phyloP scores from a whole-genome alignment of 2,888 invertebrate genomes.

The Girardia tigrina region DNA sequence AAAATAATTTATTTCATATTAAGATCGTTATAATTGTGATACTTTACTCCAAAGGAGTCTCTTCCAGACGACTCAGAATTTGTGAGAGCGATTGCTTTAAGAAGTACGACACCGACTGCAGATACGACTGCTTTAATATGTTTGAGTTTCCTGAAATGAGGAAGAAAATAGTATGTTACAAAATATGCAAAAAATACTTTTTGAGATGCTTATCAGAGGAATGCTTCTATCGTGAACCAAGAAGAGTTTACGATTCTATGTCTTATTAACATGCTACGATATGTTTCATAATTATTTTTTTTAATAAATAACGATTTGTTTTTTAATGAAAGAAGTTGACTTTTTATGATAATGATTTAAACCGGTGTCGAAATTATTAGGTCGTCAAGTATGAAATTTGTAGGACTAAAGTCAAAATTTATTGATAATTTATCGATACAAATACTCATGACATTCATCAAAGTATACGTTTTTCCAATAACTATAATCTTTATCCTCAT shows the following conservation, averaged over 20 bases:
- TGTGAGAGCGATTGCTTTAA: background rate
- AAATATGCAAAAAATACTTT: background rate
- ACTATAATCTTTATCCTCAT: too few relatives aligned
- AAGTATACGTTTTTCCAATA: too few relatives aligned
- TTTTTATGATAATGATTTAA: too few relatives aligned
- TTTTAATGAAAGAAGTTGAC: background rate
- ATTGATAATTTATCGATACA: too few relatives aligned
- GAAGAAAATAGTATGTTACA: background rate
- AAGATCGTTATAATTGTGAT: background rate
- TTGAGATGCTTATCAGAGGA: background rate
- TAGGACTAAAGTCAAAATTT: too few relatives aligned
- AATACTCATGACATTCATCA: too few relatives aligned
- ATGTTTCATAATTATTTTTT: background rate
- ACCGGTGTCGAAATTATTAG: too few relatives aligned
- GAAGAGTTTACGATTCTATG: background rate
- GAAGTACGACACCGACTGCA: background rate
- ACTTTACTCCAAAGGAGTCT: too few relatives aligned
- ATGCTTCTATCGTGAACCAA: background rate
- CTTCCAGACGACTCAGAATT: background rate
- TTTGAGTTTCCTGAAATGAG: constrained; percentile 4
- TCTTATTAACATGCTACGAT: background rate
- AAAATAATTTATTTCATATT: background rate
- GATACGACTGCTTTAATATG: constrained; percentile 14
- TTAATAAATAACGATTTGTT: background rate
- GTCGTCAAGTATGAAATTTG: too few relatives aligned